A percentile compares a stretch with the other conserved stretches of the same genome.
Conservation (phyloP, 64 coral and sea anemone genomes). For the Anthopleura sola region DNA sequence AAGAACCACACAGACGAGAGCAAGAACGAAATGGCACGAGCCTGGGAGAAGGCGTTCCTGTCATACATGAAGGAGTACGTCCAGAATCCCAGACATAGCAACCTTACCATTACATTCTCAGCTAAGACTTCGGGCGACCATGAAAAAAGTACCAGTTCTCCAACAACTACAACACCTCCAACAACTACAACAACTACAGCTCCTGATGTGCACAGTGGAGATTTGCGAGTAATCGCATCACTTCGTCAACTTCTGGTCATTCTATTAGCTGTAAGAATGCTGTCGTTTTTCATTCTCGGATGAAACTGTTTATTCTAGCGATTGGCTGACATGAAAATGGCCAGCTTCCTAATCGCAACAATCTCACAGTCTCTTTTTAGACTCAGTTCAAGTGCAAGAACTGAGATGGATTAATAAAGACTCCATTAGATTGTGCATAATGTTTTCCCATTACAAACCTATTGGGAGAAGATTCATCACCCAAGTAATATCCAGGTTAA, state of each 20-base stretch:
- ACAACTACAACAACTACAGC: background rate
- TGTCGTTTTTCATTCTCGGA: too few species aligned
- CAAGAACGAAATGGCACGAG: conserved; percentile 21
- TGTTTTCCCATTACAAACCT: too few species aligned
- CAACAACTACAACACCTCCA: background rate
- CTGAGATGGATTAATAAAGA: too few species aligned
- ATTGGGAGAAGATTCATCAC: too few species aligned
- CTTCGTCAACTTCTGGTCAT: background rate
- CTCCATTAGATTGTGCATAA: too few species aligned
- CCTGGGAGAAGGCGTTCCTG: conserved; percentile 48
- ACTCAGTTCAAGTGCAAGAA: too few species aligned
- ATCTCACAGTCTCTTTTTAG: too few species aligned
- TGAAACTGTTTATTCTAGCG: too few species aligned
- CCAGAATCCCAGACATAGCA: conserved; percentile 5
- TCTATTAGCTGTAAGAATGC: background rate
- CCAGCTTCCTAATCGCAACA: too few species aligned
- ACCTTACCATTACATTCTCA: conserved; percentile 51
- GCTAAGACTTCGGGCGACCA: background rate
- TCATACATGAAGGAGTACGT: conserved; percentile 45
- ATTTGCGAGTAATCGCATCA: background rate
- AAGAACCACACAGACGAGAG: conserved; percentile 18
- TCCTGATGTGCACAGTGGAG: background rate
- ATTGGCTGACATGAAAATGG: too few species aligned
- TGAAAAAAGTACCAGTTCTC: background rate
- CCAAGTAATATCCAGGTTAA: too few species aligned